Evolutionary conservation across 2,797 vertebrate species (phyloP), one percentile per base, ranked within the genome.

Genomic region (Glyptemys insculpta): DNA sequence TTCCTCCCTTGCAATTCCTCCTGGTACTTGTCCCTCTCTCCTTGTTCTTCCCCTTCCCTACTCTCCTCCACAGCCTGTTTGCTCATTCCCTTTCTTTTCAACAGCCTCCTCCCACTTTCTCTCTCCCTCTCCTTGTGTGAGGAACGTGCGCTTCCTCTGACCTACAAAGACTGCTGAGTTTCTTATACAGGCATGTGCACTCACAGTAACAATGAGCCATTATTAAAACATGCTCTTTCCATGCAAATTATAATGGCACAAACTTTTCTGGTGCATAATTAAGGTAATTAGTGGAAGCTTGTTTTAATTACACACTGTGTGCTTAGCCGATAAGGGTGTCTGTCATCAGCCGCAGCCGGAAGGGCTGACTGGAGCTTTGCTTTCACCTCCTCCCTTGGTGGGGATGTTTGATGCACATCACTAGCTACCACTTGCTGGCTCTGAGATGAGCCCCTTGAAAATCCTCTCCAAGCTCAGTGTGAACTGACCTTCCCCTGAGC

Each of bases 241-340:
- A 88, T 92, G 88, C 87, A 95, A 93, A 94, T 96, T 87, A 92
- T 88, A 95, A 90, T 27, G 37, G 80, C 56, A 72, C 83, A 82
- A 93, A 87, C 80, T 89, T 85, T 72, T 50, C 52, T 89, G 89
- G 82, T 84, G 29, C 44, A 29, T 72, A 68, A 88, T 94, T 95
- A 92, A 88, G 86, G 83, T 91, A 89, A 94, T 92, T 87, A 91
- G 94, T 74, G 19, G 89, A 68, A 50, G 76, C 62, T 72, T 83
- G 87, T 86, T 94, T 92, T 96, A 94, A 94, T 95, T 93, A 92
- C 81, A 79, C 37, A 62, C 19, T 1, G 31, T 44, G 41, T 57
- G 86, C 83, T 81, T 56, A 41, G 52, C 2, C 5, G 65, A 25
- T 47, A 52, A 37, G 2, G 6, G 25, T 6, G 50, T 37, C 72